Percentiles rank a stretch among this genome's conserved stretches.
Evolutionary conservation across 2,113 vertebrate species (phyloP).

Genomic region (Lates calcarifer): DNA sequence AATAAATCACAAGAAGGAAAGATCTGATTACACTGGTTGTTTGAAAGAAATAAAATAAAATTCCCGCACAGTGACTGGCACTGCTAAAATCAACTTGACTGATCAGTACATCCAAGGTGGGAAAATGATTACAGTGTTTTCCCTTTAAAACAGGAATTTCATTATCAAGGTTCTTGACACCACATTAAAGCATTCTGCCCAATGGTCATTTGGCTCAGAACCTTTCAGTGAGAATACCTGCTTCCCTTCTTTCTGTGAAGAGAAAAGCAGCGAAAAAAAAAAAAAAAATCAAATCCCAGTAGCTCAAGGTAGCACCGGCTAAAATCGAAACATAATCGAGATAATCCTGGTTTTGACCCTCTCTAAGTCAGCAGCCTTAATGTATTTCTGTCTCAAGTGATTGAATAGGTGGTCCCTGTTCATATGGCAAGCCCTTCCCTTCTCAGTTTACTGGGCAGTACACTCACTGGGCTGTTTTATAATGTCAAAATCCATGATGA

Average conservation of each 20-base stretch:
- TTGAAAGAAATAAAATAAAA: background rate
- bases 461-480: slow-evolving; percentile 17
- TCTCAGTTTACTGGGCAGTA: background rate
- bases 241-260: background rate
- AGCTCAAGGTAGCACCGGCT: slow-evolving; percentile 54
- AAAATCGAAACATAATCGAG: slow-evolving; percentile 68
- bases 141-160: slow-evolving; percentile 11
- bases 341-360: slow-evolving; percentile 67
- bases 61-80: background rate
- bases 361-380: slow-evolving; percentile 53
- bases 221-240: background rate
- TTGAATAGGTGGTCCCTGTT: slow-evolving; percentile 55
- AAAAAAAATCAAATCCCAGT: slow-evolving; percentile 44
- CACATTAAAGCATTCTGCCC: slow-evolving; percentile 6
- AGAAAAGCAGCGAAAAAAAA: background rate
- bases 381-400: slow-evolving; percentile 76
- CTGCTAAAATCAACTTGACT: background rate
- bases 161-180: slow-evolving; percentile 16
- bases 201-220: slow-evolving; percentile 6
- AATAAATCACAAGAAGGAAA: background rate
- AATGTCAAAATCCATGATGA: slow-evolving; percentile 33
- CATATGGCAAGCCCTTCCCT: slow-evolving; percentile 26
- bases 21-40: background rate
- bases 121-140: slow-evolving; percentile 11
- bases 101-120: background rate